phyloP scores from a whole-genome alignment of 2,797 vertebrate genomes.

The Chaetophractus vellerosus region DNA sequence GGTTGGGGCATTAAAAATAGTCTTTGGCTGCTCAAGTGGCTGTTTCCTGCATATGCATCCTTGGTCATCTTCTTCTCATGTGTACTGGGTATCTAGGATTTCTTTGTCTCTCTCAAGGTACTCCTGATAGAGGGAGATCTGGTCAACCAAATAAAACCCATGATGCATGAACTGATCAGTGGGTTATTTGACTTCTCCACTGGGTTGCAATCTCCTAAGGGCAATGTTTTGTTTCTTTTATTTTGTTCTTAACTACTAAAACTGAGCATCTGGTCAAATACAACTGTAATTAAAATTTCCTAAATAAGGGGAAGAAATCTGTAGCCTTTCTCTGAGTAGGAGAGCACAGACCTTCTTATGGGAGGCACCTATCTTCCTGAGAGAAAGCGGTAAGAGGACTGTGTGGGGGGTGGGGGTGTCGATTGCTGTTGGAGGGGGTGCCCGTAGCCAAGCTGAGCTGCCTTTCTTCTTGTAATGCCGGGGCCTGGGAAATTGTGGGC shows the following conservation, averaged over 20 bases:
- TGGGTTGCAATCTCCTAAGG: not conserved
- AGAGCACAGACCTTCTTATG: not conserved
- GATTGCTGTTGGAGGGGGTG: not conserved
- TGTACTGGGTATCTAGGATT: not conserved
- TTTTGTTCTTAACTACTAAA: not conserved
- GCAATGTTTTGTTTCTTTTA: not conserved
- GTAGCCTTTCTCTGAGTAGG: not conserved
- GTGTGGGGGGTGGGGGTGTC: rapidly evolving
- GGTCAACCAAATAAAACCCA: not conserved
- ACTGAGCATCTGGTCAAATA: not conserved
- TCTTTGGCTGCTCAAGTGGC: not conserved
- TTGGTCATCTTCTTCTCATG: not conserved
- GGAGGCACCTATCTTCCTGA: not conserved
- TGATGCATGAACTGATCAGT: not conserved
- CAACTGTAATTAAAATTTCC: not conserved
- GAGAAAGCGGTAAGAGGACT: not conserved
- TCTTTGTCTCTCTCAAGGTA: not conserved
- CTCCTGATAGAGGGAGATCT: not conserved
- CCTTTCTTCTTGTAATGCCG: not conserved
- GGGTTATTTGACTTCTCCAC: not conserved
- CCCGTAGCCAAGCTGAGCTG: not conserved
- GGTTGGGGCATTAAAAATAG: not conserved
- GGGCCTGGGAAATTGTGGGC: not conserved
- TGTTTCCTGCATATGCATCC: not conserved
- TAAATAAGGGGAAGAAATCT: not conserved